phyloP scores from a whole-genome alignment of 2,888 invertebrate genomes.

The Polydrusus tereticollis region DNA sequence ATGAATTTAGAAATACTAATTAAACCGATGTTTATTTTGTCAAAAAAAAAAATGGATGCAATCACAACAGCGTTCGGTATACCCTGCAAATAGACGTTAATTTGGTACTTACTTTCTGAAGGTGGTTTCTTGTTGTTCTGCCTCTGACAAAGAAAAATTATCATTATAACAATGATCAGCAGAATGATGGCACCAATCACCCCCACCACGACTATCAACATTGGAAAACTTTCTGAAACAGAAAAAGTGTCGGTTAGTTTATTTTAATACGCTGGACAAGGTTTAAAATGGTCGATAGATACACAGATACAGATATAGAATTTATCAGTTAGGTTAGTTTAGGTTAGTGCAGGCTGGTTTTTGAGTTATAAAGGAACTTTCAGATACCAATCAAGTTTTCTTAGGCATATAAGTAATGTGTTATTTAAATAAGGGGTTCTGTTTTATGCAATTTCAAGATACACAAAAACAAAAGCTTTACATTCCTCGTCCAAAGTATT shows the following conservation, averaged over 20 bases:
- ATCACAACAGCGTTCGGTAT: neutral
- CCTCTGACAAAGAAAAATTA: slow-evolving; percentile 85
- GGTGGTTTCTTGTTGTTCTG: slow-evolving; percentile 72
- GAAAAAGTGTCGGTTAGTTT: slow-evolving; percentile 25
- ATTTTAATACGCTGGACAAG: too few species aligned
- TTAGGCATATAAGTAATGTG: too few species aligned
- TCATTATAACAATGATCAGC: slow-evolving; percentile 85
- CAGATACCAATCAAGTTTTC: too few species aligned
- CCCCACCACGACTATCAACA: slow-evolving; percentile 86
- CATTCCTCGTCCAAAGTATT: too few species aligned
- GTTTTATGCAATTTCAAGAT: too few species aligned
- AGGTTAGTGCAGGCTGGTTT: too few species aligned
- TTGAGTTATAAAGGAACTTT: too few species aligned
- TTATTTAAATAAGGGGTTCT: too few species aligned
- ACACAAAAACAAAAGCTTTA: too few species aligned
- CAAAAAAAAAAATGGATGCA: neutral
- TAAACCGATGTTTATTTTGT: neutral
- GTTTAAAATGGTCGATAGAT: too few species aligned
- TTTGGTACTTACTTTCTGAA: slow-evolving; percentile 64
- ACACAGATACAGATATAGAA: too few species aligned
- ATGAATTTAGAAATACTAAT: neutral
- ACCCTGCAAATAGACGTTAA: neutral
- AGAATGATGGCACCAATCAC: slow-evolving; percentile 90
- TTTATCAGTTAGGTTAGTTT: too few species aligned
- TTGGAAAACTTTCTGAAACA: slow-evolving; percentile 80